Percentiles rank a stretch among this genome's conserved stretches.
phyloP scores from a whole-genome alignment of 2,888 invertebrate species.

The Limnephilus marmoratus region DNA sequence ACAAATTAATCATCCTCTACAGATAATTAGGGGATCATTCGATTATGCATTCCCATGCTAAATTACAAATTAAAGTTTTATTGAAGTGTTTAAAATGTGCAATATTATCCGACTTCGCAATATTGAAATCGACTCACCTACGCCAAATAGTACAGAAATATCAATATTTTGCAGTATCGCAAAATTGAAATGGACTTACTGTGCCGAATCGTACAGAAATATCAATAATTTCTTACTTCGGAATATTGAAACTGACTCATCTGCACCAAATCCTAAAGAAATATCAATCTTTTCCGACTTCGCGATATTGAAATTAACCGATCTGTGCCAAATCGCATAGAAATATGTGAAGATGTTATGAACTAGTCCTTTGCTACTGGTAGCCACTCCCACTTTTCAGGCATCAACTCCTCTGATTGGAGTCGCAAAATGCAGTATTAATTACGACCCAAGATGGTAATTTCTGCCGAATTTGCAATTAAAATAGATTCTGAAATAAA shows the following conservation, averaged over 20 bases:
- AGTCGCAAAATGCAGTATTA: slow-evolving; percentile 25
- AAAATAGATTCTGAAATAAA: background rate
- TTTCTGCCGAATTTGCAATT: background rate
- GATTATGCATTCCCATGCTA: background rate
- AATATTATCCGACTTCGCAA: background rate
- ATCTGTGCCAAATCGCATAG: too few relatives aligned
- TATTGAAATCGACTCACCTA: background rate
- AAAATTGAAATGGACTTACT: background rate
- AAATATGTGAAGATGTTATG: background rate
- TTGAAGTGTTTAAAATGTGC: background rate
- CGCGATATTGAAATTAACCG: background rate
- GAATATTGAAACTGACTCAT: background rate
- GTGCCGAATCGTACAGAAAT: too few relatives aligned
- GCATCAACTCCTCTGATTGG: slow-evolving; percentile 16
- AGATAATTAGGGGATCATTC: background rate
- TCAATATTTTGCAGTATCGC: background rate
- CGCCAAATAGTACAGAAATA: background rate
- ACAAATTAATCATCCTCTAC: background rate
- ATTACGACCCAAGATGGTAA: background rate
- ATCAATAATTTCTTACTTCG: background rate
- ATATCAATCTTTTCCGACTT: background rate
- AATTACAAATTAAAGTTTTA: background rate
- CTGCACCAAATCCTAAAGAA: too few relatives aligned
- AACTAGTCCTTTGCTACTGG: background rate
- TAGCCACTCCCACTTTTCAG: slow-evolving; percentile 58